A percentile compares a stretch with the other conserved stretches of the same genome.
Evolutionary conservation across 2,888 invertebrate species (phyloP).

Genomic region (Achlya flavicornis): DNA sequence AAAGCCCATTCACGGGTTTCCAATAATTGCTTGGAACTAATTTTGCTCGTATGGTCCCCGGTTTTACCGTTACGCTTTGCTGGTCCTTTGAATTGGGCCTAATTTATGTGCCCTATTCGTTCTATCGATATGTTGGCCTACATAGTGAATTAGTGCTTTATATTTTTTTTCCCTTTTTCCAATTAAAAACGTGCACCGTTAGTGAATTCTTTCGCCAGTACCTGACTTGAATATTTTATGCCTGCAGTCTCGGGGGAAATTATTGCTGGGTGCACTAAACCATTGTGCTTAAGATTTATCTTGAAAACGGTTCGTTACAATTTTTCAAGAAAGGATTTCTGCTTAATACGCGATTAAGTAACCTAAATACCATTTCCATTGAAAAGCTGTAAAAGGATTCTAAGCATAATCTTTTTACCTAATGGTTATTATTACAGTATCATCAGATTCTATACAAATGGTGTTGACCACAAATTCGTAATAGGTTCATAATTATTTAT

Average conservation of each 20-base stretch:
- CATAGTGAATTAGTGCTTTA: conserved; percentile 30
- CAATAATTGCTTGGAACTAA: conserved; percentile 7
- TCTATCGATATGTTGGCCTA: conserved; percentile 37
- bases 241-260: conserved; percentile 66
- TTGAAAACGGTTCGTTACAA: conserved; percentile 47
- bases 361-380: not conserved
- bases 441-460: too few relatives aligned
- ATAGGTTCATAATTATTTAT: too few relatives aligned
- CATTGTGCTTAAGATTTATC: conserved; percentile 60
- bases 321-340: conserved; percentile 40
- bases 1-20: conserved; percentile 6
- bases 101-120: conserved; percentile 26
- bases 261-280: conserved; percentile 60
- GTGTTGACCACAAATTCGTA: too few relatives aligned
- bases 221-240: conserved; percentile 69
- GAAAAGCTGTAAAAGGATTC: not conserved
- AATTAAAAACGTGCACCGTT: conserved; percentile 63
- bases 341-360: conserved; percentile 13
- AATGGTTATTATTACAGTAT: not conserved
- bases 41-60: not conserved
- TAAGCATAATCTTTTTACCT: not conserved
- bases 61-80: not conserved
- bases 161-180: conserved; percentile 47
- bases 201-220: conserved; percentile 54
- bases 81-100: conserved; percentile 5